Evolutionary conservation across 2,797 vertebrate species (phyloP).

Genomic region (Masticophis lateralis): DNA sequence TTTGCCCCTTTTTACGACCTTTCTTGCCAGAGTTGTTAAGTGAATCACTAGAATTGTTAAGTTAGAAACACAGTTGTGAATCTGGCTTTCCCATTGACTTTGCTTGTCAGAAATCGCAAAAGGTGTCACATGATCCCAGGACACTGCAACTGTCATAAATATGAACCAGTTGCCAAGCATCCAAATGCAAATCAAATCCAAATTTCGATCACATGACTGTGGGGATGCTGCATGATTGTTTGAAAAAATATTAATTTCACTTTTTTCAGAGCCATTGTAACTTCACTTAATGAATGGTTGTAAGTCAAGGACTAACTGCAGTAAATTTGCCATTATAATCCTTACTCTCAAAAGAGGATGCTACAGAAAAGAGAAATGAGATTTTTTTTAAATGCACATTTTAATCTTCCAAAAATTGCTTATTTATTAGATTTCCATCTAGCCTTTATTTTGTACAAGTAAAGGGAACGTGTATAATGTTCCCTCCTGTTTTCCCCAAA

Average conservation of each 20-base stretch:
- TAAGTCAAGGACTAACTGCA: neutral
- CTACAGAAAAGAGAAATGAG: neutral
- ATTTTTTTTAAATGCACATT: fast-evolving
- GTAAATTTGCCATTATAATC: neutral
- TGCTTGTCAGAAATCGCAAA: neutral
- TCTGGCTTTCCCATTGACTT: neutral
- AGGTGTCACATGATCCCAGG: neutral
- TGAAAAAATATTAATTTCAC: neutral
- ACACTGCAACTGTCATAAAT: neutral
- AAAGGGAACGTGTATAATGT: neutral
- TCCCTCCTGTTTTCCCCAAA: neutral
- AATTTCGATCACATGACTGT: neutral
- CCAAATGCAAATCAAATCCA: neutral
- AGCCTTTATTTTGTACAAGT: neutral
- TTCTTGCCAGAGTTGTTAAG: neutral
- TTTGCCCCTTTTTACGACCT: too few species aligned
- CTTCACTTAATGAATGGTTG: neutral
- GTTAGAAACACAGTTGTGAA: neutral
- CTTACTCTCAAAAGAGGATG: neutral
- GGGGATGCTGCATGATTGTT: neutral
- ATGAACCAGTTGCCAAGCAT: neutral
- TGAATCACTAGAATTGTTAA: neutral
- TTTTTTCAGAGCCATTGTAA: neutral
- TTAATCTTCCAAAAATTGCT: neutral
- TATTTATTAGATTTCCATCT: neutral